Evolutionary conservation across 2,888 invertebrate genomes (phyloP), one percentile per base, ranked within the genome.

Genomic region (Tuberolachnus salignus): DNA sequence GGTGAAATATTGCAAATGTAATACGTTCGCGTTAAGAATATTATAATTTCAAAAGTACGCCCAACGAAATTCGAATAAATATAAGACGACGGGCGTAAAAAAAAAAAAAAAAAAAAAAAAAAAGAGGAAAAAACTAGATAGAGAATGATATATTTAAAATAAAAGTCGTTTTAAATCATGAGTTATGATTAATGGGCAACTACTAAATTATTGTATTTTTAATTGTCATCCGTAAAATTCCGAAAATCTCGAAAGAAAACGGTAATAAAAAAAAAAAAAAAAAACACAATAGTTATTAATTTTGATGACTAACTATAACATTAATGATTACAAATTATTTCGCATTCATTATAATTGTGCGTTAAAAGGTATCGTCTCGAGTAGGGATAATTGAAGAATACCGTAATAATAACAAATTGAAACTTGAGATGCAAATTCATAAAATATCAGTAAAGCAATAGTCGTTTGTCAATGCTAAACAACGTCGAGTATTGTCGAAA

Each of bases 111-210:
- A 34, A 51, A 53, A 11, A n/a, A n/a, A n/a, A n/a, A n/a, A 23
- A 16, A 67, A 34, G 9, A 1, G n/a, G 51, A 51, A 0, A 34
- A 51, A 53, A 11, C 10, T 34, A n/a, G n/a, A 49, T 49, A 26
- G 26, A n/a, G 4, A 51, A 34, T n/a, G n/a, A 63, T 14, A 69
- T 34, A 69, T 53, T 69, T 26, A 13, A 53, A 53, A 53, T 69
- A 46, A 34, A 53, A 69, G 53, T 69, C 19, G 3, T 23, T 66
- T 66, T 66, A 51, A 53, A 69, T 34, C 53, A 51, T 19, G 34
- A 69, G 53, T 69, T 34, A 69, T 69, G 34, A 34, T 4, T 6
- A 34, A 34, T 6, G 67, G 51, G 51, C 67, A 19, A 16, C 67
- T 34, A 34, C 13, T 3, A 19, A 53, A 69, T 53, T 51, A 2